Conservation (phyloP, 1,140 invertebrate genomes). For the Heliconius congener region DNA sequence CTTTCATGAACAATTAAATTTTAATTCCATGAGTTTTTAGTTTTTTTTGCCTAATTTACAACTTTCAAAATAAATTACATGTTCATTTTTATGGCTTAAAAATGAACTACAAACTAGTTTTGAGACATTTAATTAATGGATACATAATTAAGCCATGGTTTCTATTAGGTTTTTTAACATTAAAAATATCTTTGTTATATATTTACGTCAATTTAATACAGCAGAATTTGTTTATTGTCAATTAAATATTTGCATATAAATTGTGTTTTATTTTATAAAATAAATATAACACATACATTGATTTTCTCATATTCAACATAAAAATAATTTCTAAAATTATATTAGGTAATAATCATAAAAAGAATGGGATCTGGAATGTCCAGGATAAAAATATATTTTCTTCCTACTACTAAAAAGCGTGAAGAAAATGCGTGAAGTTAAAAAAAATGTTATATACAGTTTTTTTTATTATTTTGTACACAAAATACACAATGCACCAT, state of each 20-base stretch:
- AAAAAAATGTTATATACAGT: too few relatives aligned
- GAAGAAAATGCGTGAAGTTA: too few relatives aligned
- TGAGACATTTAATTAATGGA: not conserved
- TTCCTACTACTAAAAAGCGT: too few relatives aligned
- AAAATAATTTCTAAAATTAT: too few relatives aligned
- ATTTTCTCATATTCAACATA: too few relatives aligned
- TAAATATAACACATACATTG: not conserved
- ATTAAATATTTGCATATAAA: conserved; percentile 60
- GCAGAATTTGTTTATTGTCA: conserved; percentile 65
- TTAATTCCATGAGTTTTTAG: not conserved
- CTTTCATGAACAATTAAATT: not conserved
- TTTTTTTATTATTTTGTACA: conserved; percentile 33
- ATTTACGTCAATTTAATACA: conserved; percentile 58
- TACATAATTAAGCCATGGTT: not conserved
- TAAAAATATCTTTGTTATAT: conserved; percentile 9
- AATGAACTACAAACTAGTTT: not conserved
- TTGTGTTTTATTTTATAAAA: not conserved
- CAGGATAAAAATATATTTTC: too few relatives aligned
- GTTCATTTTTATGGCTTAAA: too few relatives aligned
- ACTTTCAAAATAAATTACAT: not conserved
- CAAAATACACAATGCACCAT: not conserved
- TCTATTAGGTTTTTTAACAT: not conserved
- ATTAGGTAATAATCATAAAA: too few relatives aligned
- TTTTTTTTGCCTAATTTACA: not conserved
- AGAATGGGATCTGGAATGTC: too few relatives aligned